Evolutionary conservation across 1,140 invertebrate genomes (phyloP), one percentile per base, ranked within the genome.

Genomic region (Zaprionus capensis): DNA sequence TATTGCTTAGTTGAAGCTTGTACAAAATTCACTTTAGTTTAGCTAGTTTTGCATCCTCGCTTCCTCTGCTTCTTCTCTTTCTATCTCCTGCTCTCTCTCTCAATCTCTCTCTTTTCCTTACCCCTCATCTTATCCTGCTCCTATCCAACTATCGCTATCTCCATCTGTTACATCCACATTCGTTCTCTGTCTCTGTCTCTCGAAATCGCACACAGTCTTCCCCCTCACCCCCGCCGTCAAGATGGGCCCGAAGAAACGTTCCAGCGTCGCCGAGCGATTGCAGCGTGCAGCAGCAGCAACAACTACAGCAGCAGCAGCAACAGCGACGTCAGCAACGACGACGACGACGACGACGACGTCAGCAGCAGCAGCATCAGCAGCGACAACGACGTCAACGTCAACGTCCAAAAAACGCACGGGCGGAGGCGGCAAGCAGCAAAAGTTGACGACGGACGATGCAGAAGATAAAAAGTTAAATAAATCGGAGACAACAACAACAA

Each of bases 161-260:
- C 46, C 55, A 17, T 74, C 44, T 58, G 22, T 34, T 34, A 57
- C n/a, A 4, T 63, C 28, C 41, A 31, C 41, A 31, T 12, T 34
- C 26, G 17, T 34, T 64, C 53, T 63, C 9, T 67, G 44, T 46
- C 3, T 44, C 22, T 41, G 22, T 62, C 14, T 73, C 31, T 41
- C 20, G 7, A 11, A 38, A 11, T 64, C 26, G 53, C 20, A 22
- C 34, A 62, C 34, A 62, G 41, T 80, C 64, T 69, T 46, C 38
- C n/a, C n/a, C 41, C 62, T 55, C 31, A 34, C 61, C 55, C n/a
- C n/a, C 41, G 38, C 15, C 71, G 71, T 64, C 46, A 49, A 59
- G 56, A 92, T 92, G 91, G 91, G 91, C 73, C 83, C 91, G 53
- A 92, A 92, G 73, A 92, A 92, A 64, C 87, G 91, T 72, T 74